A percentile compares a stretch with the other conserved stretches of the same genome.
Evolutionary conservation across 2,797 vertebrate genomes (phyloP).

Genomic region (Podarcis siculus): DNA sequence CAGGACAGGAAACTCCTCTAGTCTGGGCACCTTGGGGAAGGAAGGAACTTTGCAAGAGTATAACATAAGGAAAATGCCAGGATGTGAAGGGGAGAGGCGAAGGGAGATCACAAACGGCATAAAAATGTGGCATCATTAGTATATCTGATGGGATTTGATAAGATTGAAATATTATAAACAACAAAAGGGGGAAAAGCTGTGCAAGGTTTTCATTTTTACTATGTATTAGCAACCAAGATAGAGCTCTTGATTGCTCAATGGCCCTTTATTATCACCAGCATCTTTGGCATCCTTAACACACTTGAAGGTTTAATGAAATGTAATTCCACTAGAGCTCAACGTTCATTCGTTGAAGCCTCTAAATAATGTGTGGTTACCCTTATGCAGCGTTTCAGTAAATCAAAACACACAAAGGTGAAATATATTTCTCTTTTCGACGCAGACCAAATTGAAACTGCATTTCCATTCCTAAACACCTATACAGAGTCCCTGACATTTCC

Average conservation of each 20-base stretch:
- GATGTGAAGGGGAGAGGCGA: no score
- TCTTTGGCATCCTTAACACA: background rate
- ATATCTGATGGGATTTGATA: background rate
- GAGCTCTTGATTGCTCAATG: slow-evolving; percentile 30
- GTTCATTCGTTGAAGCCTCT: slow-evolving; percentile 1
- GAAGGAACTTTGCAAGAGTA: no score
- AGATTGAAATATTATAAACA: background rate
- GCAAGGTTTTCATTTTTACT: slow-evolving; percentile 14
- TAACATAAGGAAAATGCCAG: no score
- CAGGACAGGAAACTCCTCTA: no score
- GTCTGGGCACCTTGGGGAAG: no score
- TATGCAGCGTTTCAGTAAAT: slow-evolving; percentile 13
- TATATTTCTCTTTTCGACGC: background rate
- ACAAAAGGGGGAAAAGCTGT: background rate
- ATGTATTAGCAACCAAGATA: slow-evolving; percentile 6
- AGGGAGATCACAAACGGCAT: background rate
- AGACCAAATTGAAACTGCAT: background rate
- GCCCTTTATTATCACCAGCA: slow-evolving; percentile 23
- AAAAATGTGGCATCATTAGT: background rate
- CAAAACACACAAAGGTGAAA: slow-evolving; percentile 20
- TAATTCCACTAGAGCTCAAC: slow-evolving; percentile 20
- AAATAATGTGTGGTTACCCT: background rate
- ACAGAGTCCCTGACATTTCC: slow-evolving; percentile 7
- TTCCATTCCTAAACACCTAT: slow-evolving; percentile 5
- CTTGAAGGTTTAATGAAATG: slow-evolving; percentile 29